phyloP scores from a whole-genome alignment of 2,888 invertebrate species.

The Acleris sparsana region DNA sequence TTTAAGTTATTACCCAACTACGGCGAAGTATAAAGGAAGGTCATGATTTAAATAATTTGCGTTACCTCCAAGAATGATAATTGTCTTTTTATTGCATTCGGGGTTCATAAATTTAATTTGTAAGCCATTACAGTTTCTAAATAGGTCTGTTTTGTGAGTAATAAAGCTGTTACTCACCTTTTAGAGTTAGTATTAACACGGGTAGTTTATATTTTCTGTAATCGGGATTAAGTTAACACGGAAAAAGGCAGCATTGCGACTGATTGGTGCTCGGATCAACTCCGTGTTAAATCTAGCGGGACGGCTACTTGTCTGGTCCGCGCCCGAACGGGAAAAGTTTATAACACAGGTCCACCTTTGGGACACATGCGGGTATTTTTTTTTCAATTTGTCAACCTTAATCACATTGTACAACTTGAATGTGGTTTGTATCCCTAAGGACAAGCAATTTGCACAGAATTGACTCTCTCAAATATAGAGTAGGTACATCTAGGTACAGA shows the following conservation, averaged over 20 bases:
- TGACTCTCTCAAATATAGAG: too few relatives aligned
- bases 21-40: too few relatives aligned
- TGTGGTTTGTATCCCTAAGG: background rate
- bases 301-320: background rate
- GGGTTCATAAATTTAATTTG: background rate
- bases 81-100: too few relatives aligned
- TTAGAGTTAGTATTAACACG: background rate
- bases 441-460: too few relatives aligned
- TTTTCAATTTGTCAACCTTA: background rate
- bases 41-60: too few relatives aligned
- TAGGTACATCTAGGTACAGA: too few relatives aligned
- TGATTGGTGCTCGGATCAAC: conserved; percentile 24
- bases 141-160: background rate
- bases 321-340: conserved; percentile 7
- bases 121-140: background rate
- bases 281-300: conserved; percentile 1
- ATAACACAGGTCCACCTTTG: background rate
- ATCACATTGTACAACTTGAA: conserved; percentile 1
- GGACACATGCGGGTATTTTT: background rate
- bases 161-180: background rate
- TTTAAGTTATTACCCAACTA: too few relatives aligned
- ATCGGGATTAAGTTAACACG: background rate
- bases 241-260: conserved; percentile 13
- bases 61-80: too few relatives aligned
- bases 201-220: background rate